A percentile compares a stretch with the other conserved stretches of the same genome.
Conservation (phyloP, 2,888 invertebrate genomes). For the Colletes collaris region DNA sequence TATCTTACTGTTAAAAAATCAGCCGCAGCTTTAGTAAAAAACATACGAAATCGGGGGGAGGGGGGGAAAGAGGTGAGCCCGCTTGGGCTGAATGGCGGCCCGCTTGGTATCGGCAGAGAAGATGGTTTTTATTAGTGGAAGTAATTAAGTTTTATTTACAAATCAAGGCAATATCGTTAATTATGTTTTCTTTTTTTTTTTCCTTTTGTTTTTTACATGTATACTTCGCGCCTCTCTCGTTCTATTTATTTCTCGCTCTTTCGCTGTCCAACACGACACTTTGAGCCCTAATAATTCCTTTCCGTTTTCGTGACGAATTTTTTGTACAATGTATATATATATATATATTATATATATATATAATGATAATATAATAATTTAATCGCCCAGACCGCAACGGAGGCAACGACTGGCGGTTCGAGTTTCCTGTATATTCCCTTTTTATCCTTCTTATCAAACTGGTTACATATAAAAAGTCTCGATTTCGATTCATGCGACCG, state of each 20-base stretch:
- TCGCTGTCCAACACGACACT: constrained; percentile 35
- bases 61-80: constrained; percentile 35
- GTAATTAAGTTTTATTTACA: constrained; percentile 82
- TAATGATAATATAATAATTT: constrained; percentile 56
- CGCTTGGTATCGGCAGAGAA: constrained; percentile 65
- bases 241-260: constrained; percentile 31
- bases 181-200: constrained; percentile 62
- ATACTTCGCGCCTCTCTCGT: constrained; percentile 56
- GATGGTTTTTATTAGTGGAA: constrained; percentile 73
- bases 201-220: constrained; percentile 65
- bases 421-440: constrained; percentile 40
- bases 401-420: constrained; percentile 44
- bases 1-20: constrained; percentile 72
- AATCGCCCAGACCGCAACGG: constrained; percentile 36
- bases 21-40: constrained; percentile 69
- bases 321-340: constrained; percentile 71
- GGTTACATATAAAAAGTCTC: constrained; percentile 72
- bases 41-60: constrained; percentile 67
- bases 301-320: constrained; percentile 63
- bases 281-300: constrained; percentile 50
- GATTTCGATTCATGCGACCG: constrained; percentile 55
- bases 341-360: constrained; percentile 35
- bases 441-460: constrained; percentile 63
- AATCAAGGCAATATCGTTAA: constrained; percentile 82
- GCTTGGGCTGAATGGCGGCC: constrained; percentile 59